Evolutionary conservation across 2,888 invertebrate species (phyloP), one percentile per base, ranked within the genome.

Genomic region (Drosophila helvetica): DNA sequence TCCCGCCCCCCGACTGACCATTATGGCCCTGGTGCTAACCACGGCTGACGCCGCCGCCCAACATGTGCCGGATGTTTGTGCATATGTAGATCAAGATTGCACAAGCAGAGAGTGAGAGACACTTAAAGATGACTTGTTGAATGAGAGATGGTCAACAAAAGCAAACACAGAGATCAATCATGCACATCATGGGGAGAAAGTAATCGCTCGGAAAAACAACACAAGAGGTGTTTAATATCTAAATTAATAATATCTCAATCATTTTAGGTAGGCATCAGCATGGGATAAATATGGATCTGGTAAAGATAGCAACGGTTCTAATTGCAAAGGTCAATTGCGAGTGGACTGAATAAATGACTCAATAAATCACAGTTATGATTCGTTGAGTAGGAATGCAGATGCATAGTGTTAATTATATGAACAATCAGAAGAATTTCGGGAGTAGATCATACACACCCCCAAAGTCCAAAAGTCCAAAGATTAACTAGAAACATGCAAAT

Each of bases 41-140:
- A 46, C 47, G 3, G 10, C 10, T 38, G 15, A 38, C 38, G 38
- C n/a, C 38, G 38, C 30, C 46, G 45, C 17, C 46, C 22, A 22
- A 22, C 55, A 47, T 38, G 55, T 19, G 48, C 67, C 63, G 68
- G 66, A 66, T 66, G 42, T 58, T 27, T 38, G 46, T 10, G 18
- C n/a, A 38, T 38, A n/a, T 38, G n/a, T n/a, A 38, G 25, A 30
- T 25, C n/a, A 15, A 12, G n/a, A 22, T 61, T 30, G 25, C 62
- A 43, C 30, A 60, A 63, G 22, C 43, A 33, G 10, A n/a, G 25
- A 25, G n/a, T 1, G 12, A 10, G 12, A 17, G 10, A n/a, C 10
- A 17, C 17, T 27, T 38, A 38, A 38, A 38, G 38, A 6, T 15
- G 15, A 15, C 15, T 15, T 38, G 38, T 6, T 15, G 15, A 38